These are phyloP conservation scores for Drosophila kepulauana DNA, from an alignment of 1,140 invertebrate genomes.

Conservation along the genomic window DNA sequence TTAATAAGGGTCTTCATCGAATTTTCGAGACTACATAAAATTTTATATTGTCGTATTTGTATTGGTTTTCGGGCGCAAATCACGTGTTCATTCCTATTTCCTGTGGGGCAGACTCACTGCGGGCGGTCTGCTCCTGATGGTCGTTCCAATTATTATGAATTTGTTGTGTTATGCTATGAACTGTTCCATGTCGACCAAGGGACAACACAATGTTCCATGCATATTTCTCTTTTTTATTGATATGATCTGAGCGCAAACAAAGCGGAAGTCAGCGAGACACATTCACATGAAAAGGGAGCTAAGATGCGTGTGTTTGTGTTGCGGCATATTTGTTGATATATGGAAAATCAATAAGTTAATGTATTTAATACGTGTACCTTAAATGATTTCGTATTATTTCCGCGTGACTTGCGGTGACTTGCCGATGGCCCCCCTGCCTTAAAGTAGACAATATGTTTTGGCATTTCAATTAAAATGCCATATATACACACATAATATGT, in stretches of 20 bases:
- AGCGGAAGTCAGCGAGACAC: conserved; percentile 39
- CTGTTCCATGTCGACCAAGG: conserved; percentile 3
- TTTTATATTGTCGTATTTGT: neutral
- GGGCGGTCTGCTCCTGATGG: conserved; percentile 23
- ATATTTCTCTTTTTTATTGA: conserved; percentile 40
- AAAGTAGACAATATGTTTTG: conserved; percentile 50
- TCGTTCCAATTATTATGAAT: conserved; percentile 64
- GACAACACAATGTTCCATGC: conserved; percentile 20
- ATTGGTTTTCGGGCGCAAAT: conserved; percentile 9
- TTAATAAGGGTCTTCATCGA: neutral
- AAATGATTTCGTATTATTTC: conserved; percentile 74
- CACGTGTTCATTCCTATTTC: conserved; percentile 45
- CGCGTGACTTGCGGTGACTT: conserved; percentile 53
- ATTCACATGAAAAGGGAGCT: neutral
- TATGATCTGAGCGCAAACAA: conserved; percentile 47
- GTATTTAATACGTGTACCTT: conserved; percentile 71
- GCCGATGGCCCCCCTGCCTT: conserved; percentile 23
- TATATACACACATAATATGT: conserved; percentile 37
- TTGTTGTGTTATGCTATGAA: conserved; percentile 30
- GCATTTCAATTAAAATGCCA: conserved; percentile 72
- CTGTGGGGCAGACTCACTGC: conserved; percentile 2
- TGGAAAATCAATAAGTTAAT: conserved; percentile 80
- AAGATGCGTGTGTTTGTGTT: neutral
- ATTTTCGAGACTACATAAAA: neutral
- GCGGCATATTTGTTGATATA: conserved; percentile 39